Evolutionary conservation across 2,113 vertebrate genomes (phyloP), one percentile per base, ranked within the genome.

Genomic region (Phrynocephalus versicolor): DNA sequence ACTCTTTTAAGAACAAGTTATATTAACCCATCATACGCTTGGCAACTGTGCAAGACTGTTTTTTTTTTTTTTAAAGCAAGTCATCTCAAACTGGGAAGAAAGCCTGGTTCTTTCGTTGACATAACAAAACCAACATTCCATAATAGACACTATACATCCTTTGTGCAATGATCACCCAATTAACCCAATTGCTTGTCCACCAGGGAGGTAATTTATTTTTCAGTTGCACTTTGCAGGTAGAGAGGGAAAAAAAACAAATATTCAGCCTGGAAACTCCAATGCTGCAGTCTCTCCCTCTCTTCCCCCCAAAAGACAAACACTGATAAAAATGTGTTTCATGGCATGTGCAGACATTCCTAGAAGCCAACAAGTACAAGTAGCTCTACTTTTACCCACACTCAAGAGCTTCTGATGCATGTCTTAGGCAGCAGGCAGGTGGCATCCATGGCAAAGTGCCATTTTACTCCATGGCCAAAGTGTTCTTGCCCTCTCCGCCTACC

Each of bases 21-120:
- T 90, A 93, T 95, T 93, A 95, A 94, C 89, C 93, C 86, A 41
- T 95, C 95, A 94, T 94, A 91, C 79, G 72, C 90, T 95, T 95
- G 85, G 89, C 23, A 89, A 88, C 14, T 39, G 85, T 81, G 77
- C 84, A 2, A 2, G 82, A 35, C 37, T 88, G 10, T 0, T 30
- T 83, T 33, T 9, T 57, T 30, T 57, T 85, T 37, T 69, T 83
- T 30, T 39, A 69, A 84, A 84, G 71, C 73, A 77, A 76, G 41
- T 79, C 82, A 55, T 82, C 79, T 51, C 80, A 88, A 93, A 87
- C 82, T 80, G 72, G 67, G 1, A 8, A 88, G 55, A 35, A 88
- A 57, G 39, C 76, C 55, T 35, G 23, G 81, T 2, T 77, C 86
- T 79, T 87, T 70, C 13, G 6, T 86, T 79, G 45, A 30, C 67